A percentile compares a stretch with the other conserved stretches of the same genome.
These are phyloP conservation scores for Siniperca undulata DNA, from an alignment of 2,797 vertebrate species.

Conservation along the genomic window DNA sequence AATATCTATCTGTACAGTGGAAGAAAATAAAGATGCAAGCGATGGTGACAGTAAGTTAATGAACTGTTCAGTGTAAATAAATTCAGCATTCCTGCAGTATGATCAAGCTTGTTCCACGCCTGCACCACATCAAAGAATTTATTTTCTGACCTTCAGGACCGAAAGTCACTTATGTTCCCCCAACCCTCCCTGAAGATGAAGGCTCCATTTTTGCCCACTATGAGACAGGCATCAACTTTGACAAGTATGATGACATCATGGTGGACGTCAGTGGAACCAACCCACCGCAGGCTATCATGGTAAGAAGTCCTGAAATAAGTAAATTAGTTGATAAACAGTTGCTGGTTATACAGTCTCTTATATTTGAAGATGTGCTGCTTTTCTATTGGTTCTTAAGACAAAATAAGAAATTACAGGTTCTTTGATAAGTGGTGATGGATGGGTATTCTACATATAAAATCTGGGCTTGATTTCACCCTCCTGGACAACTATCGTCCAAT, in stretches of 20 bases:
- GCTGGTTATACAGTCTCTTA: too few species aligned
- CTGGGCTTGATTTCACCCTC: too few species aligned
- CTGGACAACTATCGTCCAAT: too few species aligned
- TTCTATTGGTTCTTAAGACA: neutral
- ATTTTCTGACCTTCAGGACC: slow-evolving; percentile 78
- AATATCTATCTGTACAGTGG: slow-evolving; percentile 42
- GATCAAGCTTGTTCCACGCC: neutral
- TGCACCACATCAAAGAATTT: neutral
- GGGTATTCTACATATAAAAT: neutral
- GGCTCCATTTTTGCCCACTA: slow-evolving; percentile 91
- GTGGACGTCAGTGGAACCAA: slow-evolving; percentile 92
- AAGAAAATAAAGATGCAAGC: slow-evolving; percentile 34
- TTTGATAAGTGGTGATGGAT: neutral
- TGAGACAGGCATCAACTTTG: slow-evolving; percentile 92
- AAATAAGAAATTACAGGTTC: neutral
- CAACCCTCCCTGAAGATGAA: slow-evolving; percentile 91
- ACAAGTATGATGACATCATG: slow-evolving; percentile 93
- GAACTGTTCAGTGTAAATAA: neutral
- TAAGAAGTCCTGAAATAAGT: slow-evolving; percentile 70
- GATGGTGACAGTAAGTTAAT: slow-evolving; percentile 63
- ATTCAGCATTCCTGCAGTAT: fast-evolving
- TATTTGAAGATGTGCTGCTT: neutral
- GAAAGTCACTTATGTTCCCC: slow-evolving; percentile 92
- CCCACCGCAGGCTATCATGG: slow-evolving; percentile 89
- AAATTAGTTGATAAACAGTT: too few species aligned